phyloP scores from a whole-genome alignment of 2,113 vertebrate species.

The Notothenia rossii region DNA sequence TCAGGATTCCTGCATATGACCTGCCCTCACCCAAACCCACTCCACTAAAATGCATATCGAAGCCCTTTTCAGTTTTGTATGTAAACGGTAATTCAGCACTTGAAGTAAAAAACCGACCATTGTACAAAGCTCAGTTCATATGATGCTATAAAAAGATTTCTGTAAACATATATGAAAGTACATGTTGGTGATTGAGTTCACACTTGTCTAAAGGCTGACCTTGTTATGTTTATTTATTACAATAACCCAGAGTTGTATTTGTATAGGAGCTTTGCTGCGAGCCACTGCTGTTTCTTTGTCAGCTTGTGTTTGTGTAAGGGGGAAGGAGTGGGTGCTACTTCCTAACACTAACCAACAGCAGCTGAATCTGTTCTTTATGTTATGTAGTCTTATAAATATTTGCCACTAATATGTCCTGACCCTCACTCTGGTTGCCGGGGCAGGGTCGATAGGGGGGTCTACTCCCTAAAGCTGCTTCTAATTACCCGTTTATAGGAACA shows the following conservation, averaged over 20 bases:
- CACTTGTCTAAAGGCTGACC: background rate
- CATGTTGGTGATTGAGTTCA: background rate
- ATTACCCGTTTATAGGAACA: slow-evolving; percentile 72
- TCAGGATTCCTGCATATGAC: too few relatives aligned
- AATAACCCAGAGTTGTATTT: slow-evolving; percentile 1
- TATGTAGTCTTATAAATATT: slow-evolving; percentile 64
- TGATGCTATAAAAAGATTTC: background rate
- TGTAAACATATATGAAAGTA: background rate
- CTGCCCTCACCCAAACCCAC: background rate
- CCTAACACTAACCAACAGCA: slow-evolving; percentile 53
- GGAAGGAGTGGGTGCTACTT: background rate
- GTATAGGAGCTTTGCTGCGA: background rate
- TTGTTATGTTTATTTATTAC: slow-evolving; percentile 8
- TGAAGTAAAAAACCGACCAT: background rate
- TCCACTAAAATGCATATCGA: background rate
- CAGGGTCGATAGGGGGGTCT: slow-evolving; percentile 48
- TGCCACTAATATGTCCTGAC: slow-evolving; percentile 60
- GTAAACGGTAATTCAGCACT: background rate
- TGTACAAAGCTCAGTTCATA: background rate
- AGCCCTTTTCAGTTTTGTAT: background rate
- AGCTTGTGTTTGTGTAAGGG: slow-evolving; percentile 5
- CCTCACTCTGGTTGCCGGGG: slow-evolving; percentile 40
- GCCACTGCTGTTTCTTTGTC: slow-evolving; percentile 11
- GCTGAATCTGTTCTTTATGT: slow-evolving; percentile 59
- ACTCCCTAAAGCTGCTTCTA: slow-evolving; percentile 74